Base-by-base conservation (phyloP, 2,113 vertebrate species). In the Chelonoidis abingdonii region DNA sequence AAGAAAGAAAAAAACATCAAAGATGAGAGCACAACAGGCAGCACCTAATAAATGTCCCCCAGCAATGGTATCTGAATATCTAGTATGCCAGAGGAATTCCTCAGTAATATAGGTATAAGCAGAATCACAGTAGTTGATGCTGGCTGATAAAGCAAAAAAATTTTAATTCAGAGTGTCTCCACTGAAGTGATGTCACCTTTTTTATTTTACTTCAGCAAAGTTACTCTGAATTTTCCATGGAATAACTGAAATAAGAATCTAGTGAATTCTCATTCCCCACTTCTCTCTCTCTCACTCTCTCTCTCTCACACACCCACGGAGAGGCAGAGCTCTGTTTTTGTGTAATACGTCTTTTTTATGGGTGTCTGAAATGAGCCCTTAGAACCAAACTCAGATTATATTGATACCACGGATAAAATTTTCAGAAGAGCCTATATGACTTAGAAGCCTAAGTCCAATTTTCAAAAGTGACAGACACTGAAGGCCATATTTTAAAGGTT, bases 91-190 rank as follows among this genome's bases (percentile, higher is more conserved):
- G 52, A 82, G 52, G 38, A 44, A 1, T 25, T 87, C 11, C 75
- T 8, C 72, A 82, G 59, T 0, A 1, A 53, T 0, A 22, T 49
- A 89, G 75, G 49, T 38, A 21, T 82, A 69, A 69, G 3, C 0
- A 52, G 25, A 31, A 1, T 1, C 19, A 85, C 52, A 75, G 0
- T 0, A 86, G 8, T 35, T 75, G 2, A 0, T 0, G 75, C 29
- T 81, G 41, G 50, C 22, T 41, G n/a, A 2, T 7, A 89, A 1
- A 3, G 0, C 14, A 10, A 92, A 21, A 52, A 21, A 25, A 14
- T 41, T 27, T 16, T 7, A 41, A 47, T 57, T 38, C 2, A 1
- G 31, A 93, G 49, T 56, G 84, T 3, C 9, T 69, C 21, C 83
- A 87, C 57, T 87, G 86, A 84, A 83, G 53, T 87, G 2, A 83